Evolutionary conservation across 2,888 invertebrate genomes (phyloP).

Genomic region (Oscheius sp.): DNA sequence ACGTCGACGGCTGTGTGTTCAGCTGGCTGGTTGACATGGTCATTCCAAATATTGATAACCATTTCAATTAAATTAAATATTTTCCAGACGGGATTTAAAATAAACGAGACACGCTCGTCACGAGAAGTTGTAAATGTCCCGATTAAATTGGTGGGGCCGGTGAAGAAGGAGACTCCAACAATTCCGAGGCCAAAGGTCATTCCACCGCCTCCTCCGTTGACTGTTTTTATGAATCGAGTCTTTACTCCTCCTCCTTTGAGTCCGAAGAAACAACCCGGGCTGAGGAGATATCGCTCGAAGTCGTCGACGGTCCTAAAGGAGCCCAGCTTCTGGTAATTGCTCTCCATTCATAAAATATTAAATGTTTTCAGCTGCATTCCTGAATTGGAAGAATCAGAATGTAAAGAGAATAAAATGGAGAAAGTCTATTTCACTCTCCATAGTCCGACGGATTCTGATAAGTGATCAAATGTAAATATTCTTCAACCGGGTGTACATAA

Average conservation of each 20-base stretch:
- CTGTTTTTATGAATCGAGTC: neutral
- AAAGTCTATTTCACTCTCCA: constrained; percentile 17
- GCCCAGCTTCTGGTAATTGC: constrained; percentile 1
- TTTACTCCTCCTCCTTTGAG: neutral
- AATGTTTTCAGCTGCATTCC: constrained; percentile 19
- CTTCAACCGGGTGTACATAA: neutral
- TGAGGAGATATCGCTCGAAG: constrained; percentile 24
- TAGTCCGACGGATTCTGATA: constrained; percentile 4
- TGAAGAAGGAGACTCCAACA: neutral
- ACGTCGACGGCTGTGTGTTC: neutral
- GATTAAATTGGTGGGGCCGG: neutral
- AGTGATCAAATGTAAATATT: neutral
- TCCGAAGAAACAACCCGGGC: neutral
- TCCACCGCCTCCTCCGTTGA: constrained; percentile 10
- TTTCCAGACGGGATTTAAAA: constrained; percentile 1
- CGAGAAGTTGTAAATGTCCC: constrained; percentile 14
- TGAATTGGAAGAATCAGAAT: constrained; percentile 1
- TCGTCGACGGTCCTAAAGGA: constrained; percentile 4
- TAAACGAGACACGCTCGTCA: neutral
- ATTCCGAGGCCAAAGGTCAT: constrained; percentile 27
- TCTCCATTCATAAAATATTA: neutral
- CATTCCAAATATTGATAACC: constrained; percentile 2
- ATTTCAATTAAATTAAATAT: neutral
- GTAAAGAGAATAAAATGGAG: neutral
- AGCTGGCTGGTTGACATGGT: neutral